Percentiles rank a stretch among this genome's conserved stretches.
phyloP scores from a whole-genome alignment of 1,140 invertebrate species.

The Pentalonia nigronervosa region DNA sequence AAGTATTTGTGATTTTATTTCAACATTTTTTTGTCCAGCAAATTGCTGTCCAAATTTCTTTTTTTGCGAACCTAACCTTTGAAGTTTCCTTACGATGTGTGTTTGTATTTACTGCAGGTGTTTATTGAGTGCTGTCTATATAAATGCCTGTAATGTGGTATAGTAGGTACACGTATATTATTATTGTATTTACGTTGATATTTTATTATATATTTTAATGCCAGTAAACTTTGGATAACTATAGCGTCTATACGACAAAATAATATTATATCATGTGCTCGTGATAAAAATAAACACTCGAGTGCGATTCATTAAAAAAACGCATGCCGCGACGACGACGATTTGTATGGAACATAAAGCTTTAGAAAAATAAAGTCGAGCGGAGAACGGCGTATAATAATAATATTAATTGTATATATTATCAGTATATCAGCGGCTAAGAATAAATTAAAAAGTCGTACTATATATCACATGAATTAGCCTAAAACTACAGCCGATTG shows the following conservation, averaged over 20 bases:
- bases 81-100: background rate
- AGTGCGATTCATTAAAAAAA: no score
- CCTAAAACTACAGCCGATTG: no score
- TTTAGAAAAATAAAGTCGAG: background rate
- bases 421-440: background rate
- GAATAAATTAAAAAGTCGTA: background rate
- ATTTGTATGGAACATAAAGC: background rate
- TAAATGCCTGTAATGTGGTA: background rate
- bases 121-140: background rate
- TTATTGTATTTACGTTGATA: background rate
- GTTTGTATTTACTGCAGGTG: background rate
- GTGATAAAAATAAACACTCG: background rate
- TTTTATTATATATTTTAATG: background rate
- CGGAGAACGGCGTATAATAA: no score
- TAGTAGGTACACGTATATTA: background rate
- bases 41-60: background rate
- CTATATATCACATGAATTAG: no score
- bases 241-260: background rate
- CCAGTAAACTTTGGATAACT: background rate
- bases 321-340: no score
- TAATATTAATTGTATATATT: background rate
- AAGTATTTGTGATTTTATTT: background rate
- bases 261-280: background rate
- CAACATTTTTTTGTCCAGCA: background rate
- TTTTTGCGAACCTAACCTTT: no score